Percentiles rank a stretch among this genome's conserved stretches.
Evolutionary conservation across 64 coral and sea anemone species (phyloP).

Genomic region (Astreopora myriophthalma): DNA sequence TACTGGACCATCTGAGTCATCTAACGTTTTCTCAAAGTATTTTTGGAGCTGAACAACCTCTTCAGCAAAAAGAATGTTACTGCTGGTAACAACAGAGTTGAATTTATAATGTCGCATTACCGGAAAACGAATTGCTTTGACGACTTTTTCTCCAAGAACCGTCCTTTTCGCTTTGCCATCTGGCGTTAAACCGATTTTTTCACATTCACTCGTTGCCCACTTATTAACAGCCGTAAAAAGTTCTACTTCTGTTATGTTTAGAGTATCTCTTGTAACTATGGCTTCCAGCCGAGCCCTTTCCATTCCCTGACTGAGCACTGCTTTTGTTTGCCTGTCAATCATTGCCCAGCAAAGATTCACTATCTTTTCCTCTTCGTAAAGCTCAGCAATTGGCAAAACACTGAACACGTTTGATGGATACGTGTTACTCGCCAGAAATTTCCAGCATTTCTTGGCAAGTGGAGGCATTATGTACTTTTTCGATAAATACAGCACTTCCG

Average conservation of each 20-base stretch:
- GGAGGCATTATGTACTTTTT: slow-evolving; percentile 30
- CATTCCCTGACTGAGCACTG: not conserved
- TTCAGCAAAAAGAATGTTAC: not conserved
- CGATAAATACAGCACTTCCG: slow-evolving; percentile 42
- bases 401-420: slow-evolving; percentile 26
- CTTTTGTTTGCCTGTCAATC: slow-evolving; percentile 44
- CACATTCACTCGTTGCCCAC: slow-evolving; percentile 22
- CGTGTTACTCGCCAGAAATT: slow-evolving; percentile 15
- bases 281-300: slow-evolving; percentile 2
- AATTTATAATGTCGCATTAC: slow-evolving; percentile 27
- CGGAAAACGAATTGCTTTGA: slow-evolving; percentile 57
- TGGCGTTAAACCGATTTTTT: not conserved
- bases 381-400: slow-evolving; percentile 9
- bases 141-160: slow-evolving; percentile 23
- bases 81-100: not conserved
- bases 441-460: slow-evolving; percentile 38
- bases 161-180: not conserved
- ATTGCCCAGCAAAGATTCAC: slow-evolving; percentile 38
- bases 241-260: not conserved
- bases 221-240: not conserved
- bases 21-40: not conserved
- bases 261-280: not conserved
- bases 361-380: slow-evolving; percentile 1
- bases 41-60: not conserved
- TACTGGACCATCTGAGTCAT: not conserved